Conservation (phyloP, 2,113 vertebrate genomes). For the Pomatostomus ruficeps region DNA sequence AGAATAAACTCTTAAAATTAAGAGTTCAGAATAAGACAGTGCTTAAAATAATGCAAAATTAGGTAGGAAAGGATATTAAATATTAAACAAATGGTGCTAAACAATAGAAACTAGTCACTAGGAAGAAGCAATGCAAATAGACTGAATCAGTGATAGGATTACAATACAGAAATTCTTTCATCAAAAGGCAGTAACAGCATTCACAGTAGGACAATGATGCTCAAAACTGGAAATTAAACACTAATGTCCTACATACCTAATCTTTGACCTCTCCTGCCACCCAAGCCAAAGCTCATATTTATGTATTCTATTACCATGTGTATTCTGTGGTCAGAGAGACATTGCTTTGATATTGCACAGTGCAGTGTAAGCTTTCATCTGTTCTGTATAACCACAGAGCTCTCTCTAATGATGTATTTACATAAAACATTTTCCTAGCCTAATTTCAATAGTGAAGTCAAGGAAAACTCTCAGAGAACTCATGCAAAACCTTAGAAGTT, state of each 20-base stretch:
- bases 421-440: constrained; percentile 25
- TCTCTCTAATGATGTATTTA: constrained; percentile 39
- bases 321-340: constrained; percentile 20
- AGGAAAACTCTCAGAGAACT: constrained; percentile 13
- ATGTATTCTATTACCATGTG: neutral
- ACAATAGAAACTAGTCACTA: neutral
- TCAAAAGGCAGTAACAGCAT: neutral
- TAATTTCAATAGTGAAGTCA: constrained; percentile 53
- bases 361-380: constrained; percentile 12
- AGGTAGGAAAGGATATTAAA: neutral
- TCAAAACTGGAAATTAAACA: neutral
- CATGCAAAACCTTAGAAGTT: constrained; percentile 12
- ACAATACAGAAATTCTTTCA: neutral
- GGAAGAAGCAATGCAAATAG: neutral
- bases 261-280: neutral
- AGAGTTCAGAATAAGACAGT: neutral
- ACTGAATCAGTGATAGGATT: neutral
- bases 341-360: constrained; percentile 27
- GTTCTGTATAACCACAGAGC: constrained; percentile 43
- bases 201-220: neutral
- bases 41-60: neutral
- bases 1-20: neutral
- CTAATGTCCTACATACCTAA: neutral
- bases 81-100: neutral
- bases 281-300: constrained; percentile 4